phyloP scores from a whole-genome alignment of 2,888 invertebrate species.

The Heliconius charithonia region DNA sequence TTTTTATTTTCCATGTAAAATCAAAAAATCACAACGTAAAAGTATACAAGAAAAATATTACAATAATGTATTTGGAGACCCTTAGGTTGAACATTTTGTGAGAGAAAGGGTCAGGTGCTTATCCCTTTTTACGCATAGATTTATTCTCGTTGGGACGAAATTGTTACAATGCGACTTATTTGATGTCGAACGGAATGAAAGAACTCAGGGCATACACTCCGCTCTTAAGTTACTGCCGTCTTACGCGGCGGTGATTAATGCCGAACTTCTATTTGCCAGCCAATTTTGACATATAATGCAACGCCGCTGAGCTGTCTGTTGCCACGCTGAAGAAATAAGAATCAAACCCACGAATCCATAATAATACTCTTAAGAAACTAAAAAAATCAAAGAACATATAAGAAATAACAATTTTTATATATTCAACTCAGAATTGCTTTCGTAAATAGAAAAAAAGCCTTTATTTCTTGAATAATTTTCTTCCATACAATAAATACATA shows the following conservation, averaged over 20 bases:
- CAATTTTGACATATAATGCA: too few relatives aligned
- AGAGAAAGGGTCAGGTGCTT: slow-evolving; percentile 18
- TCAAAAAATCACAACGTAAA: not conserved
- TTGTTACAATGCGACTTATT: slow-evolving; percentile 20
- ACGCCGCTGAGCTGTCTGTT: too few relatives aligned
- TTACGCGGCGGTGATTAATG: too few relatives aligned
- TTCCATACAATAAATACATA: not conserved
- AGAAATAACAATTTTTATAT: not conserved
- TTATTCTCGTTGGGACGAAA: slow-evolving; percentile 7
- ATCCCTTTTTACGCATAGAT: slow-evolving; percentile 22
- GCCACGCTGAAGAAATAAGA: too few relatives aligned
- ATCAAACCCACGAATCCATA: too few relatives aligned
- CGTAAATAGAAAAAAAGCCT: not conserved
- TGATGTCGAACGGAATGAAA: slow-evolving; percentile 13
- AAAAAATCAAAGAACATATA: too few relatives aligned
- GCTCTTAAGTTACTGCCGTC: too few relatives aligned
- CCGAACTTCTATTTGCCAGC: too few relatives aligned
- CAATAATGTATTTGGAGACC: slow-evolving; percentile 1
- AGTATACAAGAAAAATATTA: slow-evolving; percentile 5
- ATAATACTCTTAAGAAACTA: too few relatives aligned
- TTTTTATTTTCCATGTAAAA: not conserved
- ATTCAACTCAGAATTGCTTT: not conserved
- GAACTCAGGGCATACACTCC: not conserved
- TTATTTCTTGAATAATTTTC: not conserved
- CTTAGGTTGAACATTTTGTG: slow-evolving; percentile 12